Conservation (phyloP, 2,888 invertebrate species). For the Tortrix viridana region DNA sequence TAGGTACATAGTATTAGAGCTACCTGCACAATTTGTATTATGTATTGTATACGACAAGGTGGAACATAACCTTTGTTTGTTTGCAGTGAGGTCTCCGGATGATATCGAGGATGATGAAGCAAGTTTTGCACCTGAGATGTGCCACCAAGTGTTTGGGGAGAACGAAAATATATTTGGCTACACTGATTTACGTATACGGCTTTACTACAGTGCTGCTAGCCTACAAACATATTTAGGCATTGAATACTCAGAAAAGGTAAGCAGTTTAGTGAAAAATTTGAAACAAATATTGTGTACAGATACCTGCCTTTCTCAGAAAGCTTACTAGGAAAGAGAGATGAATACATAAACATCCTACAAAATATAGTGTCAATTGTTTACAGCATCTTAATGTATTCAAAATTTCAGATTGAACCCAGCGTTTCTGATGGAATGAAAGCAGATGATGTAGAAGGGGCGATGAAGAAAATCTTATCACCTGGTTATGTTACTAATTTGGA, state of each 20-base stretch:
- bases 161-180: slow-evolving; percentile 98
- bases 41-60: neutral
- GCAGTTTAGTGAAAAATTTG: no score
- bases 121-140: slow-evolving; percentile 92
- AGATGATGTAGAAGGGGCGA: slow-evolving; percentile 89
- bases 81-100: slow-evolving; percentile 83
- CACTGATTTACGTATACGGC: slow-evolving; percentile 89
- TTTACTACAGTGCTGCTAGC: slow-evolving; percentile 92
- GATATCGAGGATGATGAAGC: slow-evolving; percentile 87
- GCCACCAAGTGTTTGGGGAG: slow-evolving; percentile 96
- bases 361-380: no score
- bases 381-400: neutral
- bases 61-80: slow-evolving; percentile 26
- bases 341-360: no score
- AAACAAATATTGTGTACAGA: no score
- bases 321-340: no score
- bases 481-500: slow-evolving; percentile 89
- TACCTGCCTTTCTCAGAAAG: no score
- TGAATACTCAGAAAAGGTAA: slow-evolving; percentile 87
- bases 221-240: slow-evolving; percentile 92
- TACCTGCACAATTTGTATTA: no score
- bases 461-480: slow-evolving; percentile 88
- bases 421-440: slow-evolving; percentile 86
- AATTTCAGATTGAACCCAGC: slow-evolving; percentile 78
- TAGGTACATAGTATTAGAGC: slow-evolving; percentile 62